Conservation (phyloP, 1,140 invertebrate species). For the Aphelenchoides avenae region DNA sequence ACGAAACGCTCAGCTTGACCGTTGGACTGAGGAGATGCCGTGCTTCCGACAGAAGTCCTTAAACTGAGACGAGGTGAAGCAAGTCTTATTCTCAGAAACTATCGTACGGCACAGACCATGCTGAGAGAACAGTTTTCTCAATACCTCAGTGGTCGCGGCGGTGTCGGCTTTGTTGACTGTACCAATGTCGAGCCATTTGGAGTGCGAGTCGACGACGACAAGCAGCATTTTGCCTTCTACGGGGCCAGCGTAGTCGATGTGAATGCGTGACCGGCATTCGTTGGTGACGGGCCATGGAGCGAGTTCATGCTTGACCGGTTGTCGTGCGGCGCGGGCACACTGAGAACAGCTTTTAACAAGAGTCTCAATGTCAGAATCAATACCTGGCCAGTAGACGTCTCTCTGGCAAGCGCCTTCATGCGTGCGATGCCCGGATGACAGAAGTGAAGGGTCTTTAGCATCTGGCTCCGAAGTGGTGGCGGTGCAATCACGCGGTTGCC, state of each 20-base stretch:
- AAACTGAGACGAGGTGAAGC: constrained; percentile 56
- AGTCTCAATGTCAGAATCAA: constrained; percentile 18
- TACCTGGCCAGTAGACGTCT: constrained; percentile 12
- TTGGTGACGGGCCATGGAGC: constrained; percentile 6
- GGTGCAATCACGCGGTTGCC: too few species aligned
- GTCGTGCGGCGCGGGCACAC: not conserved
- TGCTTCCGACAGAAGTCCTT: constrained; percentile 35
- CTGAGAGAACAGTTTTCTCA: constrained; percentile 1
- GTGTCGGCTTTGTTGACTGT: too few species aligned
- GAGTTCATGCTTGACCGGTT: constrained; percentile 10
- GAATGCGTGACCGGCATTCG: constrained; percentile 10
- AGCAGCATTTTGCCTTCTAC: not conserved
- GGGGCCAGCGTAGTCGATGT: constrained; percentile 15
- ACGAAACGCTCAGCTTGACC: constrained; percentile 57
- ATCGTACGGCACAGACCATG: constrained; percentile 22
- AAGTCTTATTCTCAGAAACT: constrained; percentile 58
- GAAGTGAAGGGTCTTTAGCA: not conserved
- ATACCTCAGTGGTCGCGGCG: too few species aligned
- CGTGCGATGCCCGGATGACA: constrained; percentile 2
- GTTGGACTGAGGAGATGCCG: constrained; percentile 52
- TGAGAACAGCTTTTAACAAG: constrained; percentile 10
- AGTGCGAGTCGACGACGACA: not conserved
- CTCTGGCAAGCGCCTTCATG: constrained; percentile 37
- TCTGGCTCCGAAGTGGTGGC: too few species aligned
- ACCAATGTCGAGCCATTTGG: too few species aligned